Evolutionary conservation across 2,888 invertebrate species (phyloP), one percentile per base, ranked within the genome.

Genomic region (Dryobota labecula): DNA sequence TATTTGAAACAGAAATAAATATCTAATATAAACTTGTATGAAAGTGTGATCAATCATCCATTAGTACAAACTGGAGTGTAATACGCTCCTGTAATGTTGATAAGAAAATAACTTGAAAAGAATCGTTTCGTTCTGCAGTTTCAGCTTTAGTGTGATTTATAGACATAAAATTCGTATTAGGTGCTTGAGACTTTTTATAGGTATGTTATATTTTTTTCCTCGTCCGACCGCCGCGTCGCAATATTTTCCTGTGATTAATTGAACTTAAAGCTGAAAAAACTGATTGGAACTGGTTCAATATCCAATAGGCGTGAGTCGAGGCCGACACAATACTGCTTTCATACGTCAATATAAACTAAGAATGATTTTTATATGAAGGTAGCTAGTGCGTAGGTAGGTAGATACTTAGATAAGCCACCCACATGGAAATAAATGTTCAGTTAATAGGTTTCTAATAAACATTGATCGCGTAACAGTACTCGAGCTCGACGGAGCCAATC

Each of bases 371-470:
- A 73, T 80, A 78, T 69, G 41, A 70, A 56, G 49, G 51, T 61
- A 62, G 11, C 38, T 20, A 13, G 18, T 24, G 8, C 24, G 24
- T 41, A 9, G 45, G 27, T 62, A 57, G 54, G 64, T 69, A 54
- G 20, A n/a, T 43, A 58, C 73, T 78, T 70, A 69, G 53, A 58
- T 67, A 62, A 73, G 30, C 71, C 69, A 58, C 78, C 72, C 66
- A 82, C 76, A 81, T 78, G 61, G 73, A 84, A 86, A 88, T 81
- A 88, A 89, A 89, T 86, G 82, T 87, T 88, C 78, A 81, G 76
- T 87, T 91, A 92, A 92, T 92, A 90, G 86, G 85, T 90, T 90
- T 89, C 88, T 89, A 90, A 92, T 91, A 93, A 86, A 85, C 84
- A 89, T 90, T 88, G 88, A 90, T 91, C 88, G 88, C 60, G 75